These are phyloP conservation scores for Rhagium mordax DNA, from an alignment of 2,888 invertebrate species.

Conservation along the genomic window DNA sequence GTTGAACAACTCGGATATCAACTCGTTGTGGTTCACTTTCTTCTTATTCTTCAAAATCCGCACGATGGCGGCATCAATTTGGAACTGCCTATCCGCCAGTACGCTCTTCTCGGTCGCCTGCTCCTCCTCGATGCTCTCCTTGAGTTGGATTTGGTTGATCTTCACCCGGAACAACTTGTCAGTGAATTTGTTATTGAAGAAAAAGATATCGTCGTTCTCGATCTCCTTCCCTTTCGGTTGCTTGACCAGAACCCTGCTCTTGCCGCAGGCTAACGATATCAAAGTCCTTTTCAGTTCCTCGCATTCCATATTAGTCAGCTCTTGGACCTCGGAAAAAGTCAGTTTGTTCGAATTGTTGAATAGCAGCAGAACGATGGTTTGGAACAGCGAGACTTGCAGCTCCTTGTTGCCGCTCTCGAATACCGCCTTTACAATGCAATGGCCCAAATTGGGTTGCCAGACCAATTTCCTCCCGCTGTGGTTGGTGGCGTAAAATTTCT, in stretches of 20 bases:
- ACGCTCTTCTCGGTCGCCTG: slow-evolving; percentile 96
- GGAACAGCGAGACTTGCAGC: slow-evolving; percentile 95
- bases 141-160: slow-evolving; percentile 94
- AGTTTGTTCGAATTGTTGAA: slow-evolving; percentile 91
- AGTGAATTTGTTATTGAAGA: slow-evolving; percentile 89
- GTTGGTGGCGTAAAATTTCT: slow-evolving; percentile 95
- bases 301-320: slow-evolving; percentile 92
- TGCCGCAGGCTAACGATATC: slow-evolving; percentile 95
- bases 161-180: slow-evolving; percentile 97
- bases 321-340: slow-evolving; percentile 87
- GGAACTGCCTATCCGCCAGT: slow-evolving; percentile 98
- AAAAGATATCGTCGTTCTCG: slow-evolving; percentile 84
- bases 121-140: slow-evolving; percentile 89
- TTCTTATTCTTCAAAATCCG: slow-evolving; percentile 99
- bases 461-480: slow-evolving; percentile 97
- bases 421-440: slow-evolving; percentile 91
- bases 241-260: slow-evolving; percentile 89
- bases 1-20: slow-evolving; percentile 95
- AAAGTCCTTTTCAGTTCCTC: slow-evolving; percentile 92
- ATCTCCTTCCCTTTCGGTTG: slow-evolving; percentile 90
- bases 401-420: slow-evolving; percentile 93
- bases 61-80: slow-evolving; percentile 99
- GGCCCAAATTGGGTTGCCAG: slow-evolving; percentile 97
- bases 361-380: slow-evolving; percentile 91
- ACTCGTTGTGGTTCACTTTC: slow-evolving; percentile 91